Evolutionary conservation across 2,797 vertebrate species (phyloP).

Genomic region (Onychomys torridus): DNA sequence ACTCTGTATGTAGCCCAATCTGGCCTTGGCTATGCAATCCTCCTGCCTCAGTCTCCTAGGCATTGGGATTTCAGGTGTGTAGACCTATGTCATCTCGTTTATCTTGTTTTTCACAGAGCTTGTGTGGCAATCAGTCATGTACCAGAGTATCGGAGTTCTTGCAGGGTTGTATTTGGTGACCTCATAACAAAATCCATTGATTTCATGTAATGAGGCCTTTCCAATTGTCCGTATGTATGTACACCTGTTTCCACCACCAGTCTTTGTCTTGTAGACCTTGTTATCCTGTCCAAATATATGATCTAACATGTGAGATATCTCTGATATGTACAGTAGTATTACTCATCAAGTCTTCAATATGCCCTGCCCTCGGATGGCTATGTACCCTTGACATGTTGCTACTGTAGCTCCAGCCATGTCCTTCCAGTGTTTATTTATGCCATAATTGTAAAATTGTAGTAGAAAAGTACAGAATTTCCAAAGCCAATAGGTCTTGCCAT

Average conservation of each 20-base stretch:
- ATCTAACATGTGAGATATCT: not conserved
- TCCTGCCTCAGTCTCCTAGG: not conserved
- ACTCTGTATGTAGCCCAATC: not conserved
- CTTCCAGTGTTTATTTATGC: constrained; percentile 57
- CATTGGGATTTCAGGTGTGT: not conserved
- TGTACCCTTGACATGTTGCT: constrained; percentile 8
- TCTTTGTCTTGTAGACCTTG: constrained; percentile 71
- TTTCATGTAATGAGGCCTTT: constrained; percentile 82
- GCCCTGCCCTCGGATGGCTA: constrained; percentile 15
- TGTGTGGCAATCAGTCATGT: constrained; percentile 48
- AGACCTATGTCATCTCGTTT: not conserved
- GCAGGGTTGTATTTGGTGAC: constrained; percentile 49
- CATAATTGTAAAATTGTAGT: not conserved
- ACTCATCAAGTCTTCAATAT: constrained; percentile 57
- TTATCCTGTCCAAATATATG: constrained; percentile 82
- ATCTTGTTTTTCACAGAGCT: not conserved
- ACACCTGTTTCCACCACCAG: constrained; percentile 80
- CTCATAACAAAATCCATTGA: constrained; percentile 73
- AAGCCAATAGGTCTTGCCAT: not conserved
- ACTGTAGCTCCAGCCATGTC: not conserved
- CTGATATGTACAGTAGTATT: not conserved
- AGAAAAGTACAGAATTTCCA: constrained; percentile 8
- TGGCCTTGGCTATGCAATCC: not conserved
- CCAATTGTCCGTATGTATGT: constrained; percentile 70
- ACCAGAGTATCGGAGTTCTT: constrained; percentile 71